A percentile compares a stretch with the other conserved stretches of the same genome.
Evolutionary conservation across 2,113 vertebrate genomes (phyloP).

Genomic region (Malurus cyaneus): DNA sequence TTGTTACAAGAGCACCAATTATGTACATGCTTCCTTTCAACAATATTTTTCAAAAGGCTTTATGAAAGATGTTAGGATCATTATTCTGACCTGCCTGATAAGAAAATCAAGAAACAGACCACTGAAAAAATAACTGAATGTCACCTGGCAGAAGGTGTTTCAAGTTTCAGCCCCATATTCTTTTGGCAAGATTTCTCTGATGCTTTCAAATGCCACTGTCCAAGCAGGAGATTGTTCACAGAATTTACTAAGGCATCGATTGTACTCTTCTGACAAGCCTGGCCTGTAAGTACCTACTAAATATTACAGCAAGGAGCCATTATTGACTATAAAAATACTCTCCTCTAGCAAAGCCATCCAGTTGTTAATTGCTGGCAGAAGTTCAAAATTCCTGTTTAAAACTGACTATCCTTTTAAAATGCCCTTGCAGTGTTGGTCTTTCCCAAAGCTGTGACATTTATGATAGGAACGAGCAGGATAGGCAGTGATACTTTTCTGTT

Average conservation of each 20-base stretch:
- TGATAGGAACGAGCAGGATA: not conserved
- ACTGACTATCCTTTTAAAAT: not conserved
- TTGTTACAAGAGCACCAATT: not conserved
- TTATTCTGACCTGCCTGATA: not conserved
- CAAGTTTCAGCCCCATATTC: not conserved
- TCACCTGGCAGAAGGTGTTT: not conserved
- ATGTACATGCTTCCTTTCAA: not conserved
- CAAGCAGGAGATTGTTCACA: not conserved
- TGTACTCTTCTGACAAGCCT: not conserved
- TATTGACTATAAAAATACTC: not conserved
- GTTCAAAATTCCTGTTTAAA: not conserved
- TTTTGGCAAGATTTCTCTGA: not conserved
- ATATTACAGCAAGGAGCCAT: constrained; percentile 37
- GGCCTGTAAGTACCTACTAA: not conserved
- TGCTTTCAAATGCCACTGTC: not conserved
- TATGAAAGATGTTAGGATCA: constrained; percentile 8
- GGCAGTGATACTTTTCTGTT: not conserved
- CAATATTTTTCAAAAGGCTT: not conserved
- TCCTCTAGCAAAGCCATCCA: constrained; percentile 2
- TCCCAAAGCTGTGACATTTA: not conserved
- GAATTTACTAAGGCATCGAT: not conserved
- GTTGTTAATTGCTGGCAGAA: constrained; percentile 4
- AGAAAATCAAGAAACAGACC: constrained; percentile 5
- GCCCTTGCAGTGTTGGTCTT: not conserved
- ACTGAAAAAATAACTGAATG: not conserved